Evolutionary conservation across 2,113 vertebrate genomes (phyloP).

Genomic region (Micromys minutus): DNA sequence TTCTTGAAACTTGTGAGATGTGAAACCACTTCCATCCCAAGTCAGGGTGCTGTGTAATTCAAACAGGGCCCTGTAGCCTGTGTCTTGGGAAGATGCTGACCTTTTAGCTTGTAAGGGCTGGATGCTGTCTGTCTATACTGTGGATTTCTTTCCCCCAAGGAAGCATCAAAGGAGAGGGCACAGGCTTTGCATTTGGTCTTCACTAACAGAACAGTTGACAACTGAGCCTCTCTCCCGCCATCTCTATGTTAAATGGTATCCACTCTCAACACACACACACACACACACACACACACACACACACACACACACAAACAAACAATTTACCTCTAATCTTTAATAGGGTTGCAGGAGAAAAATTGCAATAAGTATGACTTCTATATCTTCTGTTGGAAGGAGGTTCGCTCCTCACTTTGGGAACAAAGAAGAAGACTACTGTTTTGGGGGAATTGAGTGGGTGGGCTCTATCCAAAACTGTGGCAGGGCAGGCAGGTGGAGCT

Average conservation of each 20-base stretch:
- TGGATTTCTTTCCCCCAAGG: background rate
- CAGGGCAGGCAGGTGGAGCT: background rate
- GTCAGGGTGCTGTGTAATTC: background rate
- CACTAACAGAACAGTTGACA: background rate
- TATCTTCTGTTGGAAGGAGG: background rate
- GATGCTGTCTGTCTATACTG: too few relatives aligned
- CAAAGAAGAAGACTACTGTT: background rate
- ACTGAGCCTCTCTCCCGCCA: background rate
- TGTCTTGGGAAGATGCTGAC: background rate
- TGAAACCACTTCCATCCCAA: background rate
- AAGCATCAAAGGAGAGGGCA: fast-evolving
- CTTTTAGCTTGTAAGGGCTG: background rate
- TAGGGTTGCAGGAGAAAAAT: background rate
- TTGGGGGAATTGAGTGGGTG: background rate
- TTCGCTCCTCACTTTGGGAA: background rate
- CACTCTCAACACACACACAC: background rate
- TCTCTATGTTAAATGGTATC: background rate
- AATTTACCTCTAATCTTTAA: background rate
- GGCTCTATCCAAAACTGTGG: background rate
- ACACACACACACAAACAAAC: too few relatives aligned
- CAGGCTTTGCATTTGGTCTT: background rate
- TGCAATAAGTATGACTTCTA: background rate
- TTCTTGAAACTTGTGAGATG: background rate
- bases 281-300: too few relatives aligned
- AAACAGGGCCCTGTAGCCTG: background rate